Evolutionary conservation across 2,113 vertebrate species (phyloP).

Genomic region (Sminthopsis crassicaudata): DNA sequence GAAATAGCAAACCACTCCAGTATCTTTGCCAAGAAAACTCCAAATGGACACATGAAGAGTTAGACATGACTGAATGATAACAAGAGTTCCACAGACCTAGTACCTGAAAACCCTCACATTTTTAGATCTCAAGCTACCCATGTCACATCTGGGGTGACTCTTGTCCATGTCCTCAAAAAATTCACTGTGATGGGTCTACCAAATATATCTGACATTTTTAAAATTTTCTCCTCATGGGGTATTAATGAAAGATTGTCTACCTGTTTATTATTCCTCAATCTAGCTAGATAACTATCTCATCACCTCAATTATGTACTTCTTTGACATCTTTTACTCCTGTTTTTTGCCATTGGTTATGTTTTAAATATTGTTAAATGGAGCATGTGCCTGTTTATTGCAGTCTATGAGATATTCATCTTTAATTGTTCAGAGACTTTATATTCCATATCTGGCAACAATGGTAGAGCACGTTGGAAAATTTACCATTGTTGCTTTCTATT

Average conservation of each 20-base stretch:
- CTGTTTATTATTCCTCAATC: background rate
- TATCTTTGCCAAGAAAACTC: background rate
- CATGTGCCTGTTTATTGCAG: background rate
- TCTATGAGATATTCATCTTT: background rate
- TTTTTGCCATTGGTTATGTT: background rate
- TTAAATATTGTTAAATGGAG: background rate
- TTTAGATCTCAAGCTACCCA: background rate
- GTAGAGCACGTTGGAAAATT: background rate
- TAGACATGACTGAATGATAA: too few species aligned
- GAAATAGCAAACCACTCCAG: background rate
- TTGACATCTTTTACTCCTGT: background rate
- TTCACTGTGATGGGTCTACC: background rate
- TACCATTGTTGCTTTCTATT: too few species aligned
- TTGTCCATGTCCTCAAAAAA: background rate
- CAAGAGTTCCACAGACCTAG: background rate
- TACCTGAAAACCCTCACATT: background rate
- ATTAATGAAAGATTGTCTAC: background rate
- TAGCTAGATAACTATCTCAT: background rate
- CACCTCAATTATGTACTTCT: background rate
- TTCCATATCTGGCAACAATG: background rate
- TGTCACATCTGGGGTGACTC: background rate
- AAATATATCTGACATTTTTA: background rate
- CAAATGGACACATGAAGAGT: background rate
- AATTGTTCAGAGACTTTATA: background rate
- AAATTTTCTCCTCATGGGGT: background rate